Base-by-base conservation (phyloP, 2,113 vertebrate species). In the Tyto alba region DNA sequence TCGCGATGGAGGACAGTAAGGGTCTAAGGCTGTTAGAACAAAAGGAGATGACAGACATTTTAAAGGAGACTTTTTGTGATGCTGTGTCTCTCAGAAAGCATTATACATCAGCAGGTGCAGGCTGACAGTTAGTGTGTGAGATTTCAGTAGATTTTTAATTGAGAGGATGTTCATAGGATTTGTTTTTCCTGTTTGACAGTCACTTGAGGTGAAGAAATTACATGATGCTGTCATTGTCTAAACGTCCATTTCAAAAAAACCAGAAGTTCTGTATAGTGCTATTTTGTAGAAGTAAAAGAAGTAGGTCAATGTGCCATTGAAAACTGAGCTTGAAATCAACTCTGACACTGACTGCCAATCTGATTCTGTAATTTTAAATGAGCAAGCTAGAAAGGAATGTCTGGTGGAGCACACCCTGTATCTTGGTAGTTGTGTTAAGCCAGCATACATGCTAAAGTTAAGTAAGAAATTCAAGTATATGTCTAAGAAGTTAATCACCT, bases 321-420 rank as follows among this genome's bases (percentile, higher is more conserved):
- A 92, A 93, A 67, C 53, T 40, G 67, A 92, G 79, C 60, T 63
- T 85, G 43, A 52, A 38, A 69, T 91, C 17, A 68, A 22, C 45
- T 75, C 18, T 90, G 52, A 67, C 29, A 14, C 55, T 30, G 48
- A 48, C 75, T 92, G 56, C 52, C 36, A 38, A 8, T 80, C 52
- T 90, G 52, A 78, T 96, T 80, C 82, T 93, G 75, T 67, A 59
- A 59, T 86, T 93, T 84, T 66, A 53, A 78, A 41, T 94, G 87
- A 97, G 82, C 57, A 60, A 89, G 48, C 56, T 79, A 48, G 91
- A 93, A 96, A 91, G 87, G 91, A 95, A 91, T 93, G 91, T 57
- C 83, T 92, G 69, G 34, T 90, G 71, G 80, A 92, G 69, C 89
- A 96, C 91, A 60, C 89, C 84, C 89, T 84, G 26, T 64, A 8